Conservation (phyloP, 2,797 vertebrate genomes). For the Apogon hyalosoma region DNA sequence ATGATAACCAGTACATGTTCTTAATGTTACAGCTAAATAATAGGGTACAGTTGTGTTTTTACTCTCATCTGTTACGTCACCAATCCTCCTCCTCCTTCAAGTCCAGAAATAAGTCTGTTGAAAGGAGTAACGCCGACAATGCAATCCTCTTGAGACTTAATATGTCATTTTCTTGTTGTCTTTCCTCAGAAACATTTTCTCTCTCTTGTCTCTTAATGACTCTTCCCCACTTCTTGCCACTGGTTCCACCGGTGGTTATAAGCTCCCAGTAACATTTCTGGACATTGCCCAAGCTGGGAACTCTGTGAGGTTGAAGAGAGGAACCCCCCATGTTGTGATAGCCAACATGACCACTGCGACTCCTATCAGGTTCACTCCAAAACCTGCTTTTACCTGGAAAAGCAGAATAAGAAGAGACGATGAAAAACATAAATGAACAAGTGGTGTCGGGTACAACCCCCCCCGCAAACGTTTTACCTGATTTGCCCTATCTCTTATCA, state of each 20-base stretch:
- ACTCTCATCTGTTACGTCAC: constrained; percentile 12
- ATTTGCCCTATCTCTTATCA: no score
- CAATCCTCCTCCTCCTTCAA: constrained; percentile 8
- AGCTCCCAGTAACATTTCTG: constrained; percentile 85
- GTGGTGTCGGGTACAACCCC: no score
- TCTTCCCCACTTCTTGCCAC: background rate
- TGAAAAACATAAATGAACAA: background rate
- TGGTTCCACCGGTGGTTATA: constrained; percentile 65
- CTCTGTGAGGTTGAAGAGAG: constrained; percentile 91
- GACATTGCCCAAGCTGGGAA: constrained; percentile 91
- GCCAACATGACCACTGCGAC: constrained; percentile 94
- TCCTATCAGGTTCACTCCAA: constrained; percentile 96
- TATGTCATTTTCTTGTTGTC: constrained; percentile 19
- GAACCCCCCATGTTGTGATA: constrained; percentile 95
- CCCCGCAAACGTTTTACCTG: no score
- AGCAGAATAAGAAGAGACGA: background rate
- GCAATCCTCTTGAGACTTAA: constrained; percentile 10
- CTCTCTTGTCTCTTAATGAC: constrained; percentile 19
- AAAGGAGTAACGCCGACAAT: constrained; percentile 17
- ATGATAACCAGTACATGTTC: constrained; percentile 8
- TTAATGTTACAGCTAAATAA: constrained; percentile 20
- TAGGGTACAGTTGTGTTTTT: constrained; percentile 16
- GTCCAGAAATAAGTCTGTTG: constrained; percentile 22
- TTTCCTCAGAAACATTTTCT: constrained; percentile 15
- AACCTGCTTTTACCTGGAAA: constrained; percentile 94